phyloP scores from a whole-genome alignment of 64 coral and sea anemone species.

The Platygyra sinensis region DNA sequence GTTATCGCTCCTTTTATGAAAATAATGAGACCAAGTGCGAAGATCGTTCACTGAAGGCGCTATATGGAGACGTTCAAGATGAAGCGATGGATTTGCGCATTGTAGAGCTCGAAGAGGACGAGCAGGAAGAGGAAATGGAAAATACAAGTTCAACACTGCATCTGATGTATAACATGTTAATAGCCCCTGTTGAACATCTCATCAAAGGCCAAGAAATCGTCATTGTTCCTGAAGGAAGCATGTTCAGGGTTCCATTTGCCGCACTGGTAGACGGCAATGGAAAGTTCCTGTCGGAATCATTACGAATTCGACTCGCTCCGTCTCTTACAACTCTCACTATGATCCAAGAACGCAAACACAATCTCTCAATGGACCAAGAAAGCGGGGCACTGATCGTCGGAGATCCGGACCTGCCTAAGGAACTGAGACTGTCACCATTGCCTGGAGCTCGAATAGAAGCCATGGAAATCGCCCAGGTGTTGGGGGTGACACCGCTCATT shows the following conservation, averaged over 20 bases:
- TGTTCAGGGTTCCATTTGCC: slow-evolving; percentile 17
- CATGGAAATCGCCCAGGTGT: background rate
- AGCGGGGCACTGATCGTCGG: slow-evolving; percentile 24
- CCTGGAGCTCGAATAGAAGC: slow-evolving; percentile 1
- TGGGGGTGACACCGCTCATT: background rate
- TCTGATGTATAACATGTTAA: background rate
- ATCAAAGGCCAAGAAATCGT: slow-evolving; percentile 4
- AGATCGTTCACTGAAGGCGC: background rate
- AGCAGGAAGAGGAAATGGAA: background rate
- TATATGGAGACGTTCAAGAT: background rate
- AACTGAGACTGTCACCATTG: background rate
- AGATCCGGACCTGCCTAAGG: background rate
- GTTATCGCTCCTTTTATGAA: too few relatives aligned
- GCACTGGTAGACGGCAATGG: background rate
- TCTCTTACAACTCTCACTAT: slow-evolving; percentile 16
- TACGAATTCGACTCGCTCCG: slow-evolving; percentile 6
- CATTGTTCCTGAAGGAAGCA: slow-evolving; percentile 7
- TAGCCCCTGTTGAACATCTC: background rate
- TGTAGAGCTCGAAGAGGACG: background rate
- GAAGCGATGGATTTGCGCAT: background rate
- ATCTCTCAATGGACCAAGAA: too few relatives aligned
- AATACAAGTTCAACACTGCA: background rate
- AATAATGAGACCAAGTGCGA: background rate
- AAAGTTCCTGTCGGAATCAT: slow-evolving; percentile 3
- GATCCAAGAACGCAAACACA: background rate